Evolutionary conservation across 2,797 vertebrate genomes (phyloP).

Genomic region (Hippoglossus hippoglossus): DNA sequence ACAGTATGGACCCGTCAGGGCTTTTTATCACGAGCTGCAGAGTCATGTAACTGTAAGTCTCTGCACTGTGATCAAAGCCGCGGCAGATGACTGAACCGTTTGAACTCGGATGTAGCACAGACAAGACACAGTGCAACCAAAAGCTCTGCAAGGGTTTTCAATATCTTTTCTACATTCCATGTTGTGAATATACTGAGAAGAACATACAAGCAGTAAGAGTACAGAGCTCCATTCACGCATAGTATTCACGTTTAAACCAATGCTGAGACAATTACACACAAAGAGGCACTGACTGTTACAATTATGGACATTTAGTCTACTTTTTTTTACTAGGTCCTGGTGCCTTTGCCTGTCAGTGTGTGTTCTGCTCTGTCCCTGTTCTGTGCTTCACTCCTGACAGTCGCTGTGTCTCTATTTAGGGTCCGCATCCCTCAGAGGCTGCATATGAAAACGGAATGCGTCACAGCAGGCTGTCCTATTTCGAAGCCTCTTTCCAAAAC

Average conservation of each 20-base stretch:
- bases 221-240: not conserved
- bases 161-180: not conserved
- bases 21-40: not conserved
- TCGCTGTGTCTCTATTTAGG: no score
- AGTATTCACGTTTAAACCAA: not conserved
- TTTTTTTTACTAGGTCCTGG: no score
- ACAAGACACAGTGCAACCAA: slow-evolving; percentile 1
- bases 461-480: no score
- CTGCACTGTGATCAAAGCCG: slow-evolving; percentile 28
- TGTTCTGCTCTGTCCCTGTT: no score
- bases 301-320: no score
- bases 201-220: not conserved
- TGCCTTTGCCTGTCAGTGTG: no score
- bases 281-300: not conserved
- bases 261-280: slow-evolving; percentile 1
- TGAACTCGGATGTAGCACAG: not conserved
- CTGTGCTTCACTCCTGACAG: no score
- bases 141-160: slow-evolving; percentile 11
- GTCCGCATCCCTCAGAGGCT: no score
- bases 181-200: not conserved
- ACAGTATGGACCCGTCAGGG: not conserved
- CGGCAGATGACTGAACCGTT: slow-evolving; percentile 4
- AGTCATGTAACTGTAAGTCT: slow-evolving; percentile 2
- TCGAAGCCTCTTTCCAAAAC: no score
- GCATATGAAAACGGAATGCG: no score